These are phyloP conservation scores for Hydra vulgaris DNA, from an alignment of 30 jellyfish, hydroid and myxozoan genomes.

Conservation along the genomic window DNA sequence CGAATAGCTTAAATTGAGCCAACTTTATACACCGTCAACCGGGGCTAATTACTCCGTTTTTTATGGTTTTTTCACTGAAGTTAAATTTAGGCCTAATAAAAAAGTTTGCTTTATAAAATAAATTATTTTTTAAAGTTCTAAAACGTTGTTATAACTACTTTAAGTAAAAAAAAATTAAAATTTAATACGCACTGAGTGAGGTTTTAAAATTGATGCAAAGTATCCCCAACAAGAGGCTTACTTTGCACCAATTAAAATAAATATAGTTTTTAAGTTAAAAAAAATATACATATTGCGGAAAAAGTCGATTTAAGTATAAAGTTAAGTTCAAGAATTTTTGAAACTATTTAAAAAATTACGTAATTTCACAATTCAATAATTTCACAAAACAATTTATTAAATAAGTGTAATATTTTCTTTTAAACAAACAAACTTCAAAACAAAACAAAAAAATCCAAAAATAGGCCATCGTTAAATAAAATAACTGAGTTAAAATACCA, in stretches of 20 bases:
- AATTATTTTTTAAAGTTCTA: not conserved
- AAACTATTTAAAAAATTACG: not conserved
- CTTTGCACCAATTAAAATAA: not conserved
- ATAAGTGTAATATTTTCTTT: not conserved
- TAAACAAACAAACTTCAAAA: not conserved
- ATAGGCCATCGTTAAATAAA: not conserved
- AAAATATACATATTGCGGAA: not conserved
- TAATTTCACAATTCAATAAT: too few species aligned
- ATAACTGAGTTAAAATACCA: not conserved
- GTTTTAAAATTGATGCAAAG: not conserved
- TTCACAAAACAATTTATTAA: not conserved
- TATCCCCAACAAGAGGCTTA: not conserved
- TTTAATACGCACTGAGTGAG: not conserved
- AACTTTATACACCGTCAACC: not conserved
- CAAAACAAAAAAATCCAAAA: not conserved
- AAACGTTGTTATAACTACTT: not conserved
- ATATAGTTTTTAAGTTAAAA: not conserved
- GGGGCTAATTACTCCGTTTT: not conserved
- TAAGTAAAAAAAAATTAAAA: not conserved
- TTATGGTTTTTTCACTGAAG: not conserved
- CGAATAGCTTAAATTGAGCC: too few species aligned
- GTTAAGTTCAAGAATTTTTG: not conserved
- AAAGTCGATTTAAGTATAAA: not conserved
- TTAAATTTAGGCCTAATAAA: not conserved
- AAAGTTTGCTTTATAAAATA: not conserved